phyloP scores from a whole-genome alignment of 2,888 invertebrate genomes.

The Metacarcinus magister region DNA sequence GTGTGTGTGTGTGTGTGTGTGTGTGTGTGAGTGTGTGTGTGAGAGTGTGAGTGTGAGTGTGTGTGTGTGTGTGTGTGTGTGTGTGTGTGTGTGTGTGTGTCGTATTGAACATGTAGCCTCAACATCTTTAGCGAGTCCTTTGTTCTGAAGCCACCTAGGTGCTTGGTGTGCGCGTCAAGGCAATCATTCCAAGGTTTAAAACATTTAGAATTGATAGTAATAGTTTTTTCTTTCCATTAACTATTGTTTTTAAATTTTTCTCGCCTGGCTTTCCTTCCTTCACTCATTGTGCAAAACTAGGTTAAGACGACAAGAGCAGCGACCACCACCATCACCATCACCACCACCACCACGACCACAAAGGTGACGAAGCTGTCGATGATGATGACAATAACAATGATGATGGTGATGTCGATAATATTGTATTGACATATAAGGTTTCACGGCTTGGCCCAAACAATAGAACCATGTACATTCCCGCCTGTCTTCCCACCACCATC shows the following conservation, averaged over 20 bases:
- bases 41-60: neutral
- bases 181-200: neutral
- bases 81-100: neutral
- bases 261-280: neutral
- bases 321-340: neutral
- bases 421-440: neutral
- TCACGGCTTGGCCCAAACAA: neutral
- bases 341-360: neutral
- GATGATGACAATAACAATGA: constrained; percentile 8
- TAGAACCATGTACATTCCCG: neutral
- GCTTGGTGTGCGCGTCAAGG: neutral
- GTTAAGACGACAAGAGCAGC: neutral
- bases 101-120: neutral
- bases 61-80: constrained; percentile 43
- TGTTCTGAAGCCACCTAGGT: neutral
- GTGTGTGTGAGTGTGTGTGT: constrained; percentile 35
- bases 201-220: neutral
- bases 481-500: no score
- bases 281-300: neutral
- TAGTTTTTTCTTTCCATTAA: neutral
- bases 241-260: neutral
- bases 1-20: constrained; percentile 54
- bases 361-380: neutral
- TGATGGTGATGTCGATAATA: neutral
- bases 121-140: no score